Evolutionary conservation across 2,113 vertebrate species (phyloP).

Genomic region (Campylomormyrus tamandua): DNA sequence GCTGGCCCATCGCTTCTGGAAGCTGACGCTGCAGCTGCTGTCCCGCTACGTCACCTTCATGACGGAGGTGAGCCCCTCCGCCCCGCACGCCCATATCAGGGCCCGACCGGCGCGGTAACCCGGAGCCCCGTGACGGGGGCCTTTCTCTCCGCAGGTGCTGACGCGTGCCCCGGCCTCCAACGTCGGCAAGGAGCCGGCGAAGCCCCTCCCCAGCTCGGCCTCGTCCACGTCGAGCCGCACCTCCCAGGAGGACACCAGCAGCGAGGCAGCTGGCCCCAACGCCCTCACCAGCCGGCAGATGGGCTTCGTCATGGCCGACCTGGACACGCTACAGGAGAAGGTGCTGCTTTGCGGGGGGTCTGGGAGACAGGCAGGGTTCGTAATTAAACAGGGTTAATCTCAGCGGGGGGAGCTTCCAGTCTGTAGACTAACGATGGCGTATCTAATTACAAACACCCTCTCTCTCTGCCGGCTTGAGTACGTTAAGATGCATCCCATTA

Average conservation of each 20-base stretch:
- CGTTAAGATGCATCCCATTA: not conserved
- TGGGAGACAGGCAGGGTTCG: not conserved
- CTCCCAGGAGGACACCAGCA: constrained; percentile 67
- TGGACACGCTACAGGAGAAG: constrained; percentile 19
- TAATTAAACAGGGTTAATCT: not conserved
- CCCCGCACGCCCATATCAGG: not conserved
- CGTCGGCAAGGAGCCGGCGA: constrained; percentile 64
- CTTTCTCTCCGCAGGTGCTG: constrained; percentile 57
- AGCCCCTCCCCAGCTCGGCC: constrained; percentile 67
- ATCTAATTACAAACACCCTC: not conserved
- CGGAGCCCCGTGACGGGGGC: not conserved
- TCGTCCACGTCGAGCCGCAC: constrained; percentile 61
- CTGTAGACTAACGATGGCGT: too few relatives aligned
- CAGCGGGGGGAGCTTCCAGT: not conserved
- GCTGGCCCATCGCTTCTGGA: constrained; percentile 85
- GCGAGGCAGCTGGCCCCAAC: constrained; percentile 40
- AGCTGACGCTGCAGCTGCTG: constrained; percentile 80
- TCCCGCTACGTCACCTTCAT: constrained; percentile 81
- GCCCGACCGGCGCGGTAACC: not conserved
- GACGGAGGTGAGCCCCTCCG: constrained; percentile 66
- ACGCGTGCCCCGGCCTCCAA: constrained; percentile 62
- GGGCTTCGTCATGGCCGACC: constrained; percentile 8
- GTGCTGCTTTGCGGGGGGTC: not conserved
- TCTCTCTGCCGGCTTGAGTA: too few relatives aligned
- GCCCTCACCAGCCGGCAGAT: not conserved